Evolutionary conservation across 2,888 invertebrate species (phyloP).

Genomic region (Tipula lateralis): DNA sequence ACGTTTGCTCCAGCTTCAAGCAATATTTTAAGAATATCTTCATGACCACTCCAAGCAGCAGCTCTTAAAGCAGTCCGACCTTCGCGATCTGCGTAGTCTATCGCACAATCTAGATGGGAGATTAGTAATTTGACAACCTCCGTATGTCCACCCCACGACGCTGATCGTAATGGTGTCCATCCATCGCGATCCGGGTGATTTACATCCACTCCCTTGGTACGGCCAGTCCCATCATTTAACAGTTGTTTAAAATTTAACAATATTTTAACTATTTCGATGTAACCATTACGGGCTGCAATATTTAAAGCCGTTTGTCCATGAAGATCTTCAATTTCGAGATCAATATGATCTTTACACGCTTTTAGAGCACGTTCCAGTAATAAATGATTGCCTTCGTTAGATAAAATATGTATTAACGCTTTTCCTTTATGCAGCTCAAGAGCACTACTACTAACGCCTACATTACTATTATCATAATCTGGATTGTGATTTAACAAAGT

Average conservation of each 20-base stretch:
- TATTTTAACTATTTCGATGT: slow-evolving; percentile 65
- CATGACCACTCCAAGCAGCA: slow-evolving; percentile 93
- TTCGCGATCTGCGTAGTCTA: slow-evolving; percentile 83
- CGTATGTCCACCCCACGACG: slow-evolving; percentile 94
- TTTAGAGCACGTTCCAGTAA: slow-evolving; percentile 60
- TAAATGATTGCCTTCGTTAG: slow-evolving; percentile 69
- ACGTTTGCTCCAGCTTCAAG: slow-evolving; percentile 72
- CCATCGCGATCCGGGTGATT: slow-evolving; percentile 79
- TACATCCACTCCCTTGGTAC: slow-evolving; percentile 57
- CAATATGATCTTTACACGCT: slow-evolving; percentile 50
- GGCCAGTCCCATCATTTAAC: slow-evolving; percentile 45
- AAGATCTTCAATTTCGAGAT: slow-evolving; percentile 61
- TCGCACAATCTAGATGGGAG: slow-evolving; percentile 66
- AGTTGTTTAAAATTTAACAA: slow-evolving; percentile 47
- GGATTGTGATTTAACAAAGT: neutral
- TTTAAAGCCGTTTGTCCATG: slow-evolving; percentile 84
- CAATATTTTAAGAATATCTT: slow-evolving; percentile 70
- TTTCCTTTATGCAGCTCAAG: slow-evolving; percentile 55
- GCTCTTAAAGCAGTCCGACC: slow-evolving; percentile 84
- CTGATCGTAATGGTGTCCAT: slow-evolving; percentile 86
- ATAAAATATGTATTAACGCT: slow-evolving; percentile 69
- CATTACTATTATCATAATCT: neutral
- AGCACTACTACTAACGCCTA: slow-evolving; percentile 35
- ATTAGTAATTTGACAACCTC: slow-evolving; percentile 78
- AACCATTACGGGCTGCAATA: slow-evolving; percentile 75